These are phyloP conservation scores for Eupsittula cactorum DNA, from an alignment of 2,113 vertebrate species.

Conservation along the genomic window DNA sequence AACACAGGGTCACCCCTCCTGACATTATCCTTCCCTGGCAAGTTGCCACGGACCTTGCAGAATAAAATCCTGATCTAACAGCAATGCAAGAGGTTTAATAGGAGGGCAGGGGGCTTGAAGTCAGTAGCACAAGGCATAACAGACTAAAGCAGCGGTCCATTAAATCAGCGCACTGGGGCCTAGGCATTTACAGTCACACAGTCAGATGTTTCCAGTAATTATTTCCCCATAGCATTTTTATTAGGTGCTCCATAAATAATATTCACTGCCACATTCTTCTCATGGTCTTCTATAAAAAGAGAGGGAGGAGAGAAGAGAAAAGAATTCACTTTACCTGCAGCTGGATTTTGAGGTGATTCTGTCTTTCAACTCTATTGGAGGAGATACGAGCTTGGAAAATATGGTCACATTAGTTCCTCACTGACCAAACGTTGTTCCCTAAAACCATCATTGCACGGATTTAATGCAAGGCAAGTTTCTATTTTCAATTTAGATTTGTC, in stretches of 20 bases:
- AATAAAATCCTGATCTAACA: conserved; percentile 2
- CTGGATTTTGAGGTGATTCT: not conserved
- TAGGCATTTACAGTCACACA: conserved; percentile 78
- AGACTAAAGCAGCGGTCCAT: conserved; percentile 63
- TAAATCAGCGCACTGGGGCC: conserved; percentile 69
- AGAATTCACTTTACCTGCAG: conserved; percentile 4
- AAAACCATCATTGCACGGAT: not conserved
- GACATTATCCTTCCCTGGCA: conserved; percentile 50
- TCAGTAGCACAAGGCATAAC: conserved; percentile 56
- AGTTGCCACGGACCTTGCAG: conserved; percentile 48
- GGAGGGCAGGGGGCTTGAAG: conserved; percentile 52
- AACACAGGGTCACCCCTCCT: conserved; percentile 26
- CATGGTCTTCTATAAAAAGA: conserved; percentile 4
- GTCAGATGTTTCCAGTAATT: conserved; percentile 80
- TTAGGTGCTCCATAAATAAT: conserved; percentile 82
- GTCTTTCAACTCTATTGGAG: not conserved
- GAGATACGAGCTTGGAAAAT: not conserved
- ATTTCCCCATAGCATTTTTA: conserved; percentile 79
- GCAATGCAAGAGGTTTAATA: conserved; percentile 31
- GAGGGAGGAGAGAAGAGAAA: conserved; percentile 11
- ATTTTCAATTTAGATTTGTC: not conserved
- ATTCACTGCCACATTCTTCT: conserved; percentile 71
- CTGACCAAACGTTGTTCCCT: not conserved
- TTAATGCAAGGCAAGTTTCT: not conserved
- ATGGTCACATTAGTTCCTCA: not conserved